phyloP scores from a whole-genome alignment of 1,140 invertebrate genomes.

The Batillaria attramentaria region DNA sequence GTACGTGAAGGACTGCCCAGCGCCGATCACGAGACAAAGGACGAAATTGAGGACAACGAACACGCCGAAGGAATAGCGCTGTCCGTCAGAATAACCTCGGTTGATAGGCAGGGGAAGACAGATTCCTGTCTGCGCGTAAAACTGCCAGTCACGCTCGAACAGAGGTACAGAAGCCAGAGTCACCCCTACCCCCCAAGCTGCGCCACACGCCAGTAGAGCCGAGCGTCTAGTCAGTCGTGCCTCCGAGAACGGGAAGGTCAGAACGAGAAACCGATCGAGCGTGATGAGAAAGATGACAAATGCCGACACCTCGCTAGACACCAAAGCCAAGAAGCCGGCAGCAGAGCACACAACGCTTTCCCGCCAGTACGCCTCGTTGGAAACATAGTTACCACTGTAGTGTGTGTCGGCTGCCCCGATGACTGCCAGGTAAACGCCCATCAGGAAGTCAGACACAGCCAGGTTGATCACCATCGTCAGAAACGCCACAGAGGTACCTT shows the following conservation, averaged over 20 bases:
- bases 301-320: constrained; percentile 57
- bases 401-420: constrained; percentile 55
- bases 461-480: constrained; percentile 55
- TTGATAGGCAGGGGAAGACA: constrained; percentile 50
- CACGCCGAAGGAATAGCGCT: constrained; percentile 41
- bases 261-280: constrained; percentile 52
- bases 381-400: constrained; percentile 54
- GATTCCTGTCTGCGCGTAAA: constrained; percentile 49
- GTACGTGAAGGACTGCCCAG: constrained; percentile 46
- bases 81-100: constrained; percentile 24
- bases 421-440: constrained; percentile 62
- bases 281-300: constrained; percentile 57
- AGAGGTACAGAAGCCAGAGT: constrained; percentile 30
- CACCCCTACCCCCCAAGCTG: constrained; percentile 33
- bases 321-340: constrained; percentile 55
- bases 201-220: neutral
- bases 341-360: constrained; percentile 46
- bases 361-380: constrained; percentile 51
- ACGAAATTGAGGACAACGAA: constrained; percentile 47
- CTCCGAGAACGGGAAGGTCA: constrained; percentile 56
- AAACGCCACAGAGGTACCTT: too few relatives aligned
- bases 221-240: constrained; percentile 29
- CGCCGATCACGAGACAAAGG: constrained; percentile 40
- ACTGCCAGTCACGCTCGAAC: constrained; percentile 12
- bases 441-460: constrained; percentile 55